Conservation (phyloP, 2,888 invertebrate genomes). For the Lochmaea capreae region DNA sequence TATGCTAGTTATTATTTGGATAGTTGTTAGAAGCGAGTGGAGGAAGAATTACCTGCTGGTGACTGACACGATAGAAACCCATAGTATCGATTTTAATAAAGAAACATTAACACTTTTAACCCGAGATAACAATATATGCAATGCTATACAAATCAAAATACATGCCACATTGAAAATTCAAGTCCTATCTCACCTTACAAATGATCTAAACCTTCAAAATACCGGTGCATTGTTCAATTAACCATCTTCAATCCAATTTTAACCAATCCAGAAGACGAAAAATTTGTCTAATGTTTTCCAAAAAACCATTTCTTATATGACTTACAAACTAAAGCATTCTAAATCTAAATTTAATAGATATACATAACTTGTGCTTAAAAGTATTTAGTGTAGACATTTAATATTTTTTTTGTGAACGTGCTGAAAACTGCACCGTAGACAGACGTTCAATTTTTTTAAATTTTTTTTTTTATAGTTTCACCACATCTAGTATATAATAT, state of each 20-base stretch:
- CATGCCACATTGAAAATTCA: background rate
- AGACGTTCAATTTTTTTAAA: conserved; percentile 39
- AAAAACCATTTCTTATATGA: conserved; percentile 3
- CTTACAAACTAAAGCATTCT: conserved; percentile 42
- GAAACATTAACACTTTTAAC: too few species aligned
- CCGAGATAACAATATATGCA: too few species aligned
- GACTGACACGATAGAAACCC: too few species aligned
- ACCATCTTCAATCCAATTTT: too few species aligned
- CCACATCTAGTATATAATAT: conserved; percentile 43
- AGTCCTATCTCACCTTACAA: background rate
- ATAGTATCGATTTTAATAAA: too few species aligned
- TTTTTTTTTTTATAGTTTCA: conserved; percentile 46
- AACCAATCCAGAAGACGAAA: background rate
- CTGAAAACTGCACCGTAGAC: conserved; percentile 55
- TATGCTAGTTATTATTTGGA: too few species aligned
- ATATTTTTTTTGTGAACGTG: conserved; percentile 48
- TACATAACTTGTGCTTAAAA: conserved; percentile 49
- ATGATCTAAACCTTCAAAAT: background rate
- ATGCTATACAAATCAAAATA: background rate
- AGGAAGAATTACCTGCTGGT: too few species aligned
- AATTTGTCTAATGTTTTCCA: background rate
- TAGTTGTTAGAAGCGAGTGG: too few species aligned
- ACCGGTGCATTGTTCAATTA: background rate
- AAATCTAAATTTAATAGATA: conserved; percentile 49
- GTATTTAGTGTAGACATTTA: conserved; percentile 45